Conservation (phyloP, 2,113 vertebrate genomes). For the Oncorhynchus kisutch region DNA sequence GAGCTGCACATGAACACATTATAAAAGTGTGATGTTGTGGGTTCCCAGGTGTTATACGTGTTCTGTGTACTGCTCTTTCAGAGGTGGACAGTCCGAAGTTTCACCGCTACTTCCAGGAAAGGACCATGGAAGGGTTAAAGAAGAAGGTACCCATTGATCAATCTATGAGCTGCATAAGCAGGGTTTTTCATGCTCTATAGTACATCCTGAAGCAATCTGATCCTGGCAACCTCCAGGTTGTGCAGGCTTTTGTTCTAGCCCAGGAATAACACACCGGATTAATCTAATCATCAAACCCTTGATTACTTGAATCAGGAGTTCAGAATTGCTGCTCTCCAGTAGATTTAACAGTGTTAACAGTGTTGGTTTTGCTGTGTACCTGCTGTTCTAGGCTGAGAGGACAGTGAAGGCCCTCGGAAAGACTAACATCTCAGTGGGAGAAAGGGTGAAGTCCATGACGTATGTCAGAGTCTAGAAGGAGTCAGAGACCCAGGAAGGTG, state of each 20-base stretch:
- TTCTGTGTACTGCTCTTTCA: conserved; percentile 46
- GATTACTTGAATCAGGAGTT: not conserved
- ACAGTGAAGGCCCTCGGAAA: conserved; percentile 80
- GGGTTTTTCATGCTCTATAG: too few relatives aligned
- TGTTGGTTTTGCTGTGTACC: not conserved
- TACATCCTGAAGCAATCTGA: too few relatives aligned
- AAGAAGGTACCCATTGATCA: conserved; percentile 79
- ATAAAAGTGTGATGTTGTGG: not conserved
- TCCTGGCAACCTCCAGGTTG: too few relatives aligned
- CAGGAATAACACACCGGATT: not conserved
- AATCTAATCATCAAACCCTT: not conserved
- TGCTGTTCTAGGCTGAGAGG: conserved; percentile 78
- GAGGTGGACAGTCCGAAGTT: conserved; percentile 83
- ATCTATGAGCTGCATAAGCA: too few relatives aligned
- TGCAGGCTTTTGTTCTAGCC: too few relatives aligned
- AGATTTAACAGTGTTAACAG: too few relatives aligned
- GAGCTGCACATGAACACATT: too few relatives aligned
- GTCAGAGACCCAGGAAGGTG: conserved; percentile 79
- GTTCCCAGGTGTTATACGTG: not conserved
- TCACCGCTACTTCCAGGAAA: conserved; percentile 87
- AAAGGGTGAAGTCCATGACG: conserved; percentile 78
- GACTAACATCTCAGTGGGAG: conserved; percentile 79
- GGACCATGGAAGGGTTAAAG: conserved; percentile 88
- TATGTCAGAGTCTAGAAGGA: conserved; percentile 74
- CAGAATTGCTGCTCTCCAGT: too few relatives aligned